These are phyloP conservation scores for Phortica variegata DNA, from an alignment of 1,140 invertebrate species.

Conservation along the genomic window DNA sequence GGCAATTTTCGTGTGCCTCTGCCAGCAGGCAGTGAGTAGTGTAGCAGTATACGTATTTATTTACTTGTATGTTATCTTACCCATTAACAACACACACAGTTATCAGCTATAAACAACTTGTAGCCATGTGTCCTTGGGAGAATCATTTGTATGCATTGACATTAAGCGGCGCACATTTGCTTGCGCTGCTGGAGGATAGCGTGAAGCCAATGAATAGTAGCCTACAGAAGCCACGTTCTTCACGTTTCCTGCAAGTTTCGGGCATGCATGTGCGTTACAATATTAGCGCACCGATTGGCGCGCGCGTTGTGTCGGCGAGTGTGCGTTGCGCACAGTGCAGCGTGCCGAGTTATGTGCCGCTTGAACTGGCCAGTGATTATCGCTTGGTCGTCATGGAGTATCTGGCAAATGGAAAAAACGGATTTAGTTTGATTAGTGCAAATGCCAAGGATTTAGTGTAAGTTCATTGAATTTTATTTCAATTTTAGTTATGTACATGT, in stretches of 20 bases:
- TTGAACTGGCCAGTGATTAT: slow-evolving; percentile 61
- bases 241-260: slow-evolving; percentile 64
- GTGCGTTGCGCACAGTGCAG: slow-evolving; percentile 67
- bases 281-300: slow-evolving; percentile 58
- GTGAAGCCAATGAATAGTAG: slow-evolving; percentile 58
- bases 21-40: slow-evolving; percentile 29
- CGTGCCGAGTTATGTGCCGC: slow-evolving; percentile 63
- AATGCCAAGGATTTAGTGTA: slow-evolving; percentile 35
- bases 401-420: slow-evolving; percentile 69
- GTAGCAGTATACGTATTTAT: too few species aligned
- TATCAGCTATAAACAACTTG: slow-evolving; percentile 68
- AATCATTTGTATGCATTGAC: slow-evolving; percentile 70
- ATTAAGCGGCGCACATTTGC: slow-evolving; percentile 64
- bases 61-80: too few species aligned
- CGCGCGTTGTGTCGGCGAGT: slow-evolving; percentile 60
- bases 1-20: slow-evolving; percentile 40
- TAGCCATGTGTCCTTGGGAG: slow-evolving; percentile 71
- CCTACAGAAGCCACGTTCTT: slow-evolving; percentile 11
- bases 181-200: slow-evolving; percentile 64
- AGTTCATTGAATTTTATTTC: background rate
- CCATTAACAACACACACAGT: slow-evolving; percentile 40
- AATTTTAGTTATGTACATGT: background rate
- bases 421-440: slow-evolving; percentile 56
- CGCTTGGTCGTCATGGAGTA: slow-evolving; percentile 66
- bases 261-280: slow-evolving; percentile 60